Base-by-base conservation (phyloP, 2,113 vertebrate species). In the Semicossyphus pulcher region DNA sequence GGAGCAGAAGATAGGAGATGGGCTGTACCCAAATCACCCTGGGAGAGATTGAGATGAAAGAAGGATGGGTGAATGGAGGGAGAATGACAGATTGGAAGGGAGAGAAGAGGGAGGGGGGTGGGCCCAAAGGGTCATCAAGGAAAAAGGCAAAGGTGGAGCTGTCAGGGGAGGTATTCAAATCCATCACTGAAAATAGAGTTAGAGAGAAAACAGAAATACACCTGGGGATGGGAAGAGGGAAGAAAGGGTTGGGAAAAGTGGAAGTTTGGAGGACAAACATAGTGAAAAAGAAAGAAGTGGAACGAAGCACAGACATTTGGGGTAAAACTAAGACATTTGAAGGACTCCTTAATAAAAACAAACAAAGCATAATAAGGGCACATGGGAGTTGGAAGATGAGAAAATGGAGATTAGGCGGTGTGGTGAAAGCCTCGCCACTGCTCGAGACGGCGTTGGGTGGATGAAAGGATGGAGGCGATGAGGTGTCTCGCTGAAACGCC, bases 41-140 rank as follows among this genome's bases (percentile, higher is more conserved):
- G 7, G 76, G 72, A 88, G 53, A 83, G 51, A 86, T 41, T 34
- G 66, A 80, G 79, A 80, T 72, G 60, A 88, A 86, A 83, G 64
- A 79, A 72, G 34, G 59, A 87, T 81, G 61, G 76, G 42, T 41
- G 41, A 66, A 65, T 69, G 49, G 36, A 71, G 57, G 39, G n/a
- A 77, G 63, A 66, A 48, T 66, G 87, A 80, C 75, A 76, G 45
- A 60, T 28, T 48, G 29, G 26, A 18, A 49, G 54, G 32, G 47
- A 32, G 32, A 39, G 42, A 51, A n/a, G 45, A 28, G 42, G 26
- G 18, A 63, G 32, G 10, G 37, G 34, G 28, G 37, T 41, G 60
- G 54, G 29, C 20, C 12, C 34, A 64, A 45, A 41, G 41, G 39
- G 42, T 42, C 72, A 52, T 76, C 26, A 39, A 78, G 75, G 76